Conservation (phyloP, 2,888 invertebrate genomes). For the Aleiodes leptofemur region DNA sequence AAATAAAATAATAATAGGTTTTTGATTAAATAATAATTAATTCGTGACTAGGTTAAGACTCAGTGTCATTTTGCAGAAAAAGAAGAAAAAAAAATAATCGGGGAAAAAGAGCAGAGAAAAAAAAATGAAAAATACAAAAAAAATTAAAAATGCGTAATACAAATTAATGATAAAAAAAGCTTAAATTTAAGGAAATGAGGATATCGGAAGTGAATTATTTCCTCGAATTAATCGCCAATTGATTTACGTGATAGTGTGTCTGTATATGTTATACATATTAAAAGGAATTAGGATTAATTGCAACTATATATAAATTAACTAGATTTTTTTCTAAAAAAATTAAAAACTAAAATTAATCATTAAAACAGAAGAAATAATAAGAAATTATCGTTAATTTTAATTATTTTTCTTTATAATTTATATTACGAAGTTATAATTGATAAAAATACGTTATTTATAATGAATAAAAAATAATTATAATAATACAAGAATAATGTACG, state of each 20-base stretch:
- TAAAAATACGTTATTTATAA: conserved; percentile 34
- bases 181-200: conserved; percentile 47
- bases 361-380: not conserved
- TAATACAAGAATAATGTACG: conserved; percentile 19
- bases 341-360: not conserved
- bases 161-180: conserved; percentile 54
- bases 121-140: conserved; percentile 37
- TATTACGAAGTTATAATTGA: not conserved
- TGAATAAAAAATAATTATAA: conserved; percentile 33
- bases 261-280: not conserved
- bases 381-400: not conserved
- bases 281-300: conserved; percentile 37
- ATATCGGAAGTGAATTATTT: not conserved
- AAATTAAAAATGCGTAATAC: conserved; percentile 47
- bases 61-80: conserved; percentile 72
- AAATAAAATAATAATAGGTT: conserved; percentile 64
- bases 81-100: conserved; percentile 54
- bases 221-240: too few relatives aligned
- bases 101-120: not conserved
- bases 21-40: conserved; percentile 72
- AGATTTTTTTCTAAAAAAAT: not conserved
- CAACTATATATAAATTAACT: conserved; percentile 30
- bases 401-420: conserved; percentile 13
- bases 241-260: too few relatives aligned
- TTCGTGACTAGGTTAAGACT: conserved; percentile 76